A percentile compares a stretch with the other conserved stretches of the same genome.
These are phyloP conservation scores for Aurelia sp. DNA, from an alignment of 30 jellyfish, hydroid and myxozoan genomes.

Conservation along the genomic window DNA sequence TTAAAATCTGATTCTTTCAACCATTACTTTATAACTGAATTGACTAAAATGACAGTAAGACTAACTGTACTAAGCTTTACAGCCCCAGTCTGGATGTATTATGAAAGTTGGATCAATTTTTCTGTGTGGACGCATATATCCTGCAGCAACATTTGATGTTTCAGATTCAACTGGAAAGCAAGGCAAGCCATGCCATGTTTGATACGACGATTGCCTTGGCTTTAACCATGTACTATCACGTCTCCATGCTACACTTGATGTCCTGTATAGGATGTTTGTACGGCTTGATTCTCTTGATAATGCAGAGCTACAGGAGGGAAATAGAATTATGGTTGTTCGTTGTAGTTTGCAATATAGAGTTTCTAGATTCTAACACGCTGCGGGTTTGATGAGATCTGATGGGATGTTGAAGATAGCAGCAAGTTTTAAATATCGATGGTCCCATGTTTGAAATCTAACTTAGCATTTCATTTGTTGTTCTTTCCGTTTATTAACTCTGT, in stretches of 20 bases:
- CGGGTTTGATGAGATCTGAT: too few relatives aligned
- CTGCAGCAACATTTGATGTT: constrained; percentile 15
- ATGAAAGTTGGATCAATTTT: constrained; percentile 22
- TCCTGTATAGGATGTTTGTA: constrained; percentile 54
- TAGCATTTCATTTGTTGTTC: too few relatives aligned
- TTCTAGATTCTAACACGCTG: too few relatives aligned
- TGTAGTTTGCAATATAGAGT: too few relatives aligned
- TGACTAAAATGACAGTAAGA: too few relatives aligned
- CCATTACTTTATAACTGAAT: too few relatives aligned
- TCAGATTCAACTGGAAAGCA: neutral
- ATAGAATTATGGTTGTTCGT: too few relatives aligned
- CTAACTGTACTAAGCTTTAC: neutral
- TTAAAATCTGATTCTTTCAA: neutral
- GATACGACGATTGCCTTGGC: constrained; percentile 35
- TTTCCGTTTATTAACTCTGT: too few relatives aligned
- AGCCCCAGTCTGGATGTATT: constrained; percentile 75
- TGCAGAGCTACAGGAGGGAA: constrained; percentile 5
- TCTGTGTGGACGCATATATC: constrained; percentile 62
- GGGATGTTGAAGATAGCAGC: too few relatives aligned
- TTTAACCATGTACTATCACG: constrained; percentile 71
- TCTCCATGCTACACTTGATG: constrained; percentile 80
- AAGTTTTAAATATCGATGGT: too few relatives aligned
- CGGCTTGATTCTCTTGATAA: neutral
- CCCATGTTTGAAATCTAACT: too few relatives aligned
- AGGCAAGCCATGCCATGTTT: constrained; percentile 70